Evolutionary conservation across 1,140 invertebrate species (phyloP), one percentile per base, ranked within the genome.

Genomic region (Drosophila truncata): DNA sequence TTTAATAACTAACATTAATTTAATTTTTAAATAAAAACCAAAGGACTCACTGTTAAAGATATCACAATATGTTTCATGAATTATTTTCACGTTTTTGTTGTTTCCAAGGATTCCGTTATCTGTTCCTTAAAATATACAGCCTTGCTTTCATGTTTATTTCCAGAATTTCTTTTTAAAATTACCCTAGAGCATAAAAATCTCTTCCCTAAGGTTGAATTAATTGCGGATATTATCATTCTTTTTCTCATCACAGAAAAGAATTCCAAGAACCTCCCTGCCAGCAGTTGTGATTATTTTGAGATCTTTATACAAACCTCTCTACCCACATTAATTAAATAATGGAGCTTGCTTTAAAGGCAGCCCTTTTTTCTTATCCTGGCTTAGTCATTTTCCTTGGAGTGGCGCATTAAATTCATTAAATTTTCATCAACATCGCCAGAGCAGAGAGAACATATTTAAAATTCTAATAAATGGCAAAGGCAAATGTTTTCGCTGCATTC

Each of bases 361-460:
- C 69, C 70, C 67, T 73, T 73, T 71, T 42, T 23, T n/a, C 33
- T 46, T 39, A 46, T 29, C 39, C 39, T 1, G 13, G 37, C 18
- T 66, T 29, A 65, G 55, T 42, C 72, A 69, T 39, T 59, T 49
- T 57, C 50, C 55, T 47, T 65, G 29, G 54, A 62, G 70, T 50
- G 44, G 31, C 47, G 76, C 77, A 80, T 87, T 88, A 88, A 84
- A 88, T 87, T 88, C 84, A 87, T 87, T 87, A 88, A 88, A 87
- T 80, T 87, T 87, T 84, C 77, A 87, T 88, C 78, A 82, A 50
- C 77, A 78, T 78, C 73, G 65, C 66, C 78, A 57, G 27, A n/a
- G 46, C 65, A 64, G 20, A 67, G 49, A 57, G 35, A 52, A 76
- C 84, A 84, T 87, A 88, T 88, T 88, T 88, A 80, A 80, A 80